Evolutionary conservation across 2,797 vertebrate genomes (phyloP).

Genomic region (Gymnocypris eckloni): DNA sequence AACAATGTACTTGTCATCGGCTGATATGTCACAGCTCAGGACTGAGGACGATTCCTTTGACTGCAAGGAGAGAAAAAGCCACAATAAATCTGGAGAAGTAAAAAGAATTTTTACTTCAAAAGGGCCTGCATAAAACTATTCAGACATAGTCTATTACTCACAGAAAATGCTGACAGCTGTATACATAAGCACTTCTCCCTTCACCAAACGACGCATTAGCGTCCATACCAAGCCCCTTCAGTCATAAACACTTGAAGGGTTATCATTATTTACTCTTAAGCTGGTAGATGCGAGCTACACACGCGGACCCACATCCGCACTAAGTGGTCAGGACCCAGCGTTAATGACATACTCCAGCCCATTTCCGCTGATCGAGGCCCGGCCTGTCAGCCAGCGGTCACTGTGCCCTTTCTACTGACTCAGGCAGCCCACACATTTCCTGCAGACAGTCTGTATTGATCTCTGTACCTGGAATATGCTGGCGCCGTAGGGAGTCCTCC

Average conservation of each 20-base stretch:
- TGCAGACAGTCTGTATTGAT: slow-evolving; percentile 71
- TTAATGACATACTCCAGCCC: slow-evolving; percentile 67
- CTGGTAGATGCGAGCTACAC: slow-evolving; percentile 48
- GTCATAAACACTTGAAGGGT: slow-evolving; percentile 63
- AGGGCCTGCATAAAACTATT: slow-evolving; percentile 34
- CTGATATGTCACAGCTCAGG: slow-evolving; percentile 86
- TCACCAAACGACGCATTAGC: slow-evolving; percentile 53
- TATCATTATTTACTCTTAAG: slow-evolving; percentile 62
- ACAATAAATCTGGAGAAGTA: slow-evolving; percentile 1
- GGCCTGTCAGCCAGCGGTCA: slow-evolving; percentile 75
- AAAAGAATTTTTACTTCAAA: slow-evolving; percentile 26
- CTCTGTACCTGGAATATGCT: slow-evolving; percentile 85
- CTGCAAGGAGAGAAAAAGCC: slow-evolving; percentile 63
- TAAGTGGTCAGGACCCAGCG: slow-evolving; percentile 60
- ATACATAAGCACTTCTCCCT: slow-evolving; percentile 51
- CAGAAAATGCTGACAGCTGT: slow-evolving; percentile 41
- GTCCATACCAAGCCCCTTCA: slow-evolving; percentile 48
- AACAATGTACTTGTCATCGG: slow-evolving; percentile 87
- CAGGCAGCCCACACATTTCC: slow-evolving; percentile 68
- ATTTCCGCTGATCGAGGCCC: slow-evolving; percentile 77
- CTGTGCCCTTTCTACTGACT: slow-evolving; percentile 71
- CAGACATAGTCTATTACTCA: slow-evolving; percentile 35
- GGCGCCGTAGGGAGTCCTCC: slow-evolving; percentile 87
- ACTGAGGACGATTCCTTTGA: slow-evolving; percentile 88
- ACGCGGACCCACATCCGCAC: slow-evolving; percentile 53